A percentile compares a stretch with the other conserved stretches of the same genome.
These are phyloP conservation scores for Furnarius figulus DNA, from an alignment of 2,113 vertebrate genomes.

Conservation along the genomic window DNA sequence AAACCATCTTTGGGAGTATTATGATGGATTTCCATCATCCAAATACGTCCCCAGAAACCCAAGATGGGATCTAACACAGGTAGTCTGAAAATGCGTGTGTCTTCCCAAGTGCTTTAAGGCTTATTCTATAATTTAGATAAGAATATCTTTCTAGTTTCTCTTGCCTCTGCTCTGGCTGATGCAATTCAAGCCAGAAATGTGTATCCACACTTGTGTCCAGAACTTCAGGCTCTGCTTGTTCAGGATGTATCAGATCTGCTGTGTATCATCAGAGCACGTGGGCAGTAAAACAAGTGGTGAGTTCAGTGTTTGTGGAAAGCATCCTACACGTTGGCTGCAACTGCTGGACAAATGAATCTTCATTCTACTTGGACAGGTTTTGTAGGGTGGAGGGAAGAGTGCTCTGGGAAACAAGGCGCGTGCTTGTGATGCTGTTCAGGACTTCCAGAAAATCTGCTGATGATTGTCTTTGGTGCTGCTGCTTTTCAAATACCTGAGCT, in stretches of 20 bases:
- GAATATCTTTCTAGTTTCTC: background rate
- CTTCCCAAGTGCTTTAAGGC: background rate
- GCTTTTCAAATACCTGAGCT: background rate
- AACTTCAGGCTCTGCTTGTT: background rate
- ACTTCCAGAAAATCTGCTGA: background rate
- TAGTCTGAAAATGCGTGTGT: background rate
- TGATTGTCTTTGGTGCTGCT: background rate
- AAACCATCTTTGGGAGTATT: background rate
- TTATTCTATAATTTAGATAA: background rate
- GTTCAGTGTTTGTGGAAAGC: background rate
- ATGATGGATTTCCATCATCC: background rate
- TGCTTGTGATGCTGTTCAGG: background rate
- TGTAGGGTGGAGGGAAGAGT: background rate
- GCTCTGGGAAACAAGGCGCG: background rate
- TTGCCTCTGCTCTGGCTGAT: background rate
- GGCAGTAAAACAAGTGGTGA: background rate
- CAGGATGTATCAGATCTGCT: background rate
- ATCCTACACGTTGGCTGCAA: background rate
- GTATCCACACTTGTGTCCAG: background rate
- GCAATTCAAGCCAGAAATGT: background rate
- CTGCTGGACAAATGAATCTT: background rate
- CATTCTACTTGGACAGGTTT: background rate
- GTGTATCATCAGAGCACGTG: background rate
- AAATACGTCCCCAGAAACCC: background rate
- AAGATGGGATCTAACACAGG: background rate